Conservation (phyloP, 2,797 vertebrate species). For the Hyperoplus immaculatus region DNA sequence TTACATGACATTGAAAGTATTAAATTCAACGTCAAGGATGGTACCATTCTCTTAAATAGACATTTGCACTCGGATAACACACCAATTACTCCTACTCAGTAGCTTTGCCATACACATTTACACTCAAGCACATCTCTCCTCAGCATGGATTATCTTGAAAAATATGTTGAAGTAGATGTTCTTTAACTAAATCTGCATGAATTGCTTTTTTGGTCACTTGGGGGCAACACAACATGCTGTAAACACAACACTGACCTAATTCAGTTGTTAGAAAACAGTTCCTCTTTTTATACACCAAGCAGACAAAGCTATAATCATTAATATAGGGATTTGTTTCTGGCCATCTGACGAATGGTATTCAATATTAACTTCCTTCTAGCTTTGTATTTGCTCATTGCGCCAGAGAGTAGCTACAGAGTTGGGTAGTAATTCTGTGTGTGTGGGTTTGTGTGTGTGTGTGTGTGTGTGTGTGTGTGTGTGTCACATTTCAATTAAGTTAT, state of each 20-base stretch:
- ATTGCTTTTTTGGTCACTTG: background rate
- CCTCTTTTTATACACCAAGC: background rate
- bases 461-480: too few relatives aligned
- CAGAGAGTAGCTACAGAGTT: background rate
- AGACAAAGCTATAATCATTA: background rate
- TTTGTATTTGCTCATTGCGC: constrained; percentile 1
- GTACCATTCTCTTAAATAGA: constrained; percentile 15
- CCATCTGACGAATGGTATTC: fast-evolving
- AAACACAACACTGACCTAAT: background rate
- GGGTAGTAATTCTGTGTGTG: background rate
- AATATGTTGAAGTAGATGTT: background rate
- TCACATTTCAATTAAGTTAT: background rate
- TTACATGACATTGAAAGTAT: constrained; percentile 28
- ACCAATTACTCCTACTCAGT: background rate
- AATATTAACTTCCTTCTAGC: background rate
- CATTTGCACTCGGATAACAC: background rate
- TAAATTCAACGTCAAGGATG: background rate
- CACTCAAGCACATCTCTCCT: background rate
- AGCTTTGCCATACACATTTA: background rate
- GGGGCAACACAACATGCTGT: background rate
- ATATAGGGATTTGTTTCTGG: background rate
- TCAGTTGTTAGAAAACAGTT: background rate
- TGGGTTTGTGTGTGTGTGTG: background rate
- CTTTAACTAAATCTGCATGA: background rate
- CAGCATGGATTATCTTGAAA: background rate